A percentile compares a stretch with the other conserved stretches of the same genome.
Conservation (phyloP, 2,888 invertebrate genomes). For the Drosophila demipolita region DNA sequence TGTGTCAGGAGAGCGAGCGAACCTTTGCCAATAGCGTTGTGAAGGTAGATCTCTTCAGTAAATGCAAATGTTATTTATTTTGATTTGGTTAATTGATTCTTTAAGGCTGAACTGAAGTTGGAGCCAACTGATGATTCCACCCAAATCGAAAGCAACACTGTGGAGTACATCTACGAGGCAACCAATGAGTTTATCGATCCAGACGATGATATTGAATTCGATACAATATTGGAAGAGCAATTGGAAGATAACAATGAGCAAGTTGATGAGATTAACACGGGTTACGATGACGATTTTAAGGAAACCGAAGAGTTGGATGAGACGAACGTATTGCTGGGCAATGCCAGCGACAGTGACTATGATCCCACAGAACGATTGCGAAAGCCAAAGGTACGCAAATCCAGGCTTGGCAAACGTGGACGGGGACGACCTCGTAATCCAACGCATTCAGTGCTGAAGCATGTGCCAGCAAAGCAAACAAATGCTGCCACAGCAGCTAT, state of each 20-base stretch:
- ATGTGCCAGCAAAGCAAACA: conserved; percentile 14
- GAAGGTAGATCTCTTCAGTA: conserved; percentile 58
- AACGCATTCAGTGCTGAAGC: conserved; percentile 22
- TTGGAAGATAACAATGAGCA: conserved; percentile 60
- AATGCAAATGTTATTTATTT: neutral
- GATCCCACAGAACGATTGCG: conserved; percentile 62
- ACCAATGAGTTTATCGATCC: conserved; percentile 77
- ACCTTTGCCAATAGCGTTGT: conserved; percentile 76
- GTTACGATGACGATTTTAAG: conserved; percentile 43
- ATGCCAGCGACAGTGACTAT: conserved; percentile 72
- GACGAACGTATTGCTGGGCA: conserved; percentile 47
- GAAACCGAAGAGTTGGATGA: conserved; percentile 45
- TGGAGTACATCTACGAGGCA: conserved; percentile 69
- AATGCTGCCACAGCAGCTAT: neutral
- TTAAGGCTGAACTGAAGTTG: conserved; percentile 75
- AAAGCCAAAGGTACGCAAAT: conserved; percentile 64
- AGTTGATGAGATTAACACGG: conserved; percentile 20
- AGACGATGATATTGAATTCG: conserved; percentile 73
- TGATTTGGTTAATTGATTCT: neutral
- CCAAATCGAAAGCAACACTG: conserved; percentile 50
- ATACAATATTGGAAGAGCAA: conserved; percentile 66
- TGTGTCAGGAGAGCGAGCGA: conserved; percentile 83
- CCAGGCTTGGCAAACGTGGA: conserved; percentile 60
- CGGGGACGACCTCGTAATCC: conserved; percentile 63
- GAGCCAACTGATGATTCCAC: conserved; percentile 68